A percentile compares a stretch with the other conserved stretches of the same genome.
phyloP scores from a whole-genome alignment of 2,888 invertebrate genomes.

The Volucella zonaria region DNA sequence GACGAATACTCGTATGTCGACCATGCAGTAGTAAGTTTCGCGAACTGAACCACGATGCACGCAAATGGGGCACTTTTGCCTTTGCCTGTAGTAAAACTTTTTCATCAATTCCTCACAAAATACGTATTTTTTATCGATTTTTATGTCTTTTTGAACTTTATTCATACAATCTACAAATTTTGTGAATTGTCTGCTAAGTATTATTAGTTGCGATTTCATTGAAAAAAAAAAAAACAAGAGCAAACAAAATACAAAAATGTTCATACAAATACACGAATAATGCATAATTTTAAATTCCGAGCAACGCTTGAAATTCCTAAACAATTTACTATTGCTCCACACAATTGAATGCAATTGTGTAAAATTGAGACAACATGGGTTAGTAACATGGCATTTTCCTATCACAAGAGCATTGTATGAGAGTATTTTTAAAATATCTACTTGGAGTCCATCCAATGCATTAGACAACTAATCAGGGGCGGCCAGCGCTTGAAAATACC shows the following conservation, averaged over 20 bases:
- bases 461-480: conserved; percentile 77
- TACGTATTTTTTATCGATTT: too few relatives aligned
- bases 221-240: neutral
- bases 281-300: conserved; percentile 1
- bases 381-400: conserved; percentile 63
- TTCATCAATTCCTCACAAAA: too few relatives aligned
- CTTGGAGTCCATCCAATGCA: conserved; percentile 82
- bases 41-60: too few relatives aligned
- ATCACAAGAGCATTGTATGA: conserved; percentile 68
- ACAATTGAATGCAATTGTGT: conserved; percentile 35
- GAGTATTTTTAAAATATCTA: conserved; percentile 81
- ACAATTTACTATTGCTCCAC: conserved; percentile 25
- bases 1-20: too few relatives aligned
- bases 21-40: too few relatives aligned
- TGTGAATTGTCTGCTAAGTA: neutral
- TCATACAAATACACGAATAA: too few relatives aligned
- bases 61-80: too few relatives aligned
- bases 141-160: conserved; percentile 10
- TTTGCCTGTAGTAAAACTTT: too few relatives aligned
- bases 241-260: neutral
- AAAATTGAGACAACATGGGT: conserved; percentile 45
- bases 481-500: conserved; percentile 52
- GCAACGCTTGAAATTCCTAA: neutral
- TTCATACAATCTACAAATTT: neutral
- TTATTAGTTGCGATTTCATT: conserved; percentile 1